Evolutionary conservation across 2,797 vertebrate genomes (phyloP), one percentile per base, ranked within the genome.

Genomic region (Poeciliopsis presidionis): DNA sequence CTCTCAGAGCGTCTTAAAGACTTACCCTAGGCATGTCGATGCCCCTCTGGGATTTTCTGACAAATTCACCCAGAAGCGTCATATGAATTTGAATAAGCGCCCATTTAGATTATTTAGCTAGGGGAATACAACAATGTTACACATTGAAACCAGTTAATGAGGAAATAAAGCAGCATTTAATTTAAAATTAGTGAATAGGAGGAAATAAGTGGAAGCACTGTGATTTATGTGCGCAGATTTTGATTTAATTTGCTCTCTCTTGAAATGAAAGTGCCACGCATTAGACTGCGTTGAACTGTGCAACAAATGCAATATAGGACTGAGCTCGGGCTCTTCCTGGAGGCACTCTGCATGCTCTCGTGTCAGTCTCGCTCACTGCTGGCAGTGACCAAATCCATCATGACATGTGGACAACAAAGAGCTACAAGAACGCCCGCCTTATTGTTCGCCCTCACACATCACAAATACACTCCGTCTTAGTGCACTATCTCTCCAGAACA

Each of bases 371-470:
- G 73, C 92, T 95, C 91, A 86, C 87, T 88, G 84, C 90, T 75
- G 88, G 77, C 84, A 86, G 86, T 92, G 92, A 92, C 91, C 93
- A 95, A 94, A 96, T 95, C 88, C 88, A 89, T 89, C 90, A 89
- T 93, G 94, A 95, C 94, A 95, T 90, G 93, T 93, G 93, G 91
- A 93, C 92, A 95, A 95, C 94, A 95, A 95, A 94, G 94, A 92
- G 91, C 93, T 92, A 90, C 89, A 91, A 90, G 89, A 90, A 91
- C 77, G 92, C 82, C 79, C 78, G 84, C 89, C 77, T 89, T 63
- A 73, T 85, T 77, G 79, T 36, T 80, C 78, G 79, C 75, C 73
- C 74, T 74, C 72, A 61, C 79, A 79, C 75, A 61, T 75, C 78
- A 82, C 81, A 74, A 65, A 78, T 76, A 84, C 84, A 80, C 85